Evolutionary conservation across 2,888 invertebrate genomes (phyloP).

Genomic region (Ditula angustiorana): DNA sequence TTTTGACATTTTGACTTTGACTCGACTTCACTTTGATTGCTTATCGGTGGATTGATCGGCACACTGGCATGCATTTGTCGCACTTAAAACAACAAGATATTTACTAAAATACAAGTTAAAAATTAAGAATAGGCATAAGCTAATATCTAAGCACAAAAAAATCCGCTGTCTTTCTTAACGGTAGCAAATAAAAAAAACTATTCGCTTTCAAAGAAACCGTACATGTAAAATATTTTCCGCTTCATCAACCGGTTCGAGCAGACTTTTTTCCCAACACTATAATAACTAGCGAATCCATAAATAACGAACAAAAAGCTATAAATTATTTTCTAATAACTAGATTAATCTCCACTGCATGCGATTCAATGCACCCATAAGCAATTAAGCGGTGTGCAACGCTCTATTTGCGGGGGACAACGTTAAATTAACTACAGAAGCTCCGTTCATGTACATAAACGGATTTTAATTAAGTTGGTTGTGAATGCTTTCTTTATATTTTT

Average conservation of each 20-base stretch:
- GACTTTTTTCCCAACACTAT: not conserved
- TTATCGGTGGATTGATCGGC: no score
- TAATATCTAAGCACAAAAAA: no score
- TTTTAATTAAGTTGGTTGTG: not conserved
- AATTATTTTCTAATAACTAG: constrained; percentile 4
- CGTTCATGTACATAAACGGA: not conserved
- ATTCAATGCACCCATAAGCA: not conserved
- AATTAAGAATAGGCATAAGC: no score
- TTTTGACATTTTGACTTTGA: no score
- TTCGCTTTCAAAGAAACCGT: not conserved
- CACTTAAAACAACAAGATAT: no score
- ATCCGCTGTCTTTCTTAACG: no score
- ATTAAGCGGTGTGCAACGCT: not conserved
- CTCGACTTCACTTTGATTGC: no score
- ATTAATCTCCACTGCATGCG: constrained; percentile 3
- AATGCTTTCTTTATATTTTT: no score
- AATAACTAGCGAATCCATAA: constrained; percentile 4
- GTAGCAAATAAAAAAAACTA: no score
- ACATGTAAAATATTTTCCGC: not conserved
- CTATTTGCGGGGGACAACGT: not conserved
- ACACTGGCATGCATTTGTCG: no score
- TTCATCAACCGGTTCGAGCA: not conserved
- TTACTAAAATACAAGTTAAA: no score
- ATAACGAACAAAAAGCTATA: constrained; percentile 10
- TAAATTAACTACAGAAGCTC: constrained; percentile 1